Conservation (phyloP, 2,113 vertebrate genomes). For the Zosterops lateralis region DNA sequence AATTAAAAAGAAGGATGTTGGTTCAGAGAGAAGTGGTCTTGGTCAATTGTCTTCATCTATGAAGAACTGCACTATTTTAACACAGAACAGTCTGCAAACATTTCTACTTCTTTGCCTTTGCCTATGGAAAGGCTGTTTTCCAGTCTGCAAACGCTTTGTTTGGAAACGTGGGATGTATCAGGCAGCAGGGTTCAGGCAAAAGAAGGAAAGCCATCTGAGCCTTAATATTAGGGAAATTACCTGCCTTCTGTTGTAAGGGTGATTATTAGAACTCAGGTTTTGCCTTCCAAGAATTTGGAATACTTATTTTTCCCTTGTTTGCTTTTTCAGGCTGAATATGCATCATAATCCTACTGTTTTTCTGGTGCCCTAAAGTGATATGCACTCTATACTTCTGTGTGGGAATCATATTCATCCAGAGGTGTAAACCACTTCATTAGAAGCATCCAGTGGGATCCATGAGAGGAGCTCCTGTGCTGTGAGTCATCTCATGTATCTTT, state of each 20-base stretch:
- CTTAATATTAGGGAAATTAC: neutral
- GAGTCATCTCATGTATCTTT: neutral
- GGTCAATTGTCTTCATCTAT: neutral
- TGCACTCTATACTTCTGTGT: fast-evolving
- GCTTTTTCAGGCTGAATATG: neutral
- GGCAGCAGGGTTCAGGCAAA: neutral
- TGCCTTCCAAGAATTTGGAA: neutral
- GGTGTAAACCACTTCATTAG: neutral
- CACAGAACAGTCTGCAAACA: neutral
- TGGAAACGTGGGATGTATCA: neutral
- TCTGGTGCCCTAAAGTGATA: neutral
- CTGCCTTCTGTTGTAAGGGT: neutral
- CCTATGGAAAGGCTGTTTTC: neutral
- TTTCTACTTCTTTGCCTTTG: neutral
- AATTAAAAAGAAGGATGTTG: neutral
- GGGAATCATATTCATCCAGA: neutral
- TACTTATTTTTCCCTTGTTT: neutral
- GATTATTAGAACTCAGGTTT: neutral
- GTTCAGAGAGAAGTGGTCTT: neutral
- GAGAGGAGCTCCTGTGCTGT: neutral
- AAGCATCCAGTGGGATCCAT: neutral
- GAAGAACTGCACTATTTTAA: neutral
- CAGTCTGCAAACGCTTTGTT: neutral
- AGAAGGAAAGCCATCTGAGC: neutral
- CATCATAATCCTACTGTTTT: neutral